These are phyloP conservation scores for Sprattus sprattus DNA, from an alignment of 2,113 vertebrate species.

Conservation along the genomic window DNA sequence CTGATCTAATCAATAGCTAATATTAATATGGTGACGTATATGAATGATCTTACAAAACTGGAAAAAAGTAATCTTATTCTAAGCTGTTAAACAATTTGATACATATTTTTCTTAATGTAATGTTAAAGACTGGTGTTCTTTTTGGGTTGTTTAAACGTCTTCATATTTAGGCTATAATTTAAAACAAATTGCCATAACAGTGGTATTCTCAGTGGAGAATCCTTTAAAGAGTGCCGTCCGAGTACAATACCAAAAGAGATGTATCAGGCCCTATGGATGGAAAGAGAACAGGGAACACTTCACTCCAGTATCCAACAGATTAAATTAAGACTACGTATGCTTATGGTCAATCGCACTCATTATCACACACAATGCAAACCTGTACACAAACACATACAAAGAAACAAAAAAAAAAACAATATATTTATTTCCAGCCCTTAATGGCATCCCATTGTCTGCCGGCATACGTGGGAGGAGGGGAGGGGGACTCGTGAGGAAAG, in stretches of 20 bases:
- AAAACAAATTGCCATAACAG: not conserved
- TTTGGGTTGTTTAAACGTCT: too few species aligned
- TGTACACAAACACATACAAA: not conserved
- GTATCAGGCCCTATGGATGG: not conserved
- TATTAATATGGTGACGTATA: too few species aligned
- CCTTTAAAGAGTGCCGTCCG: not conserved
- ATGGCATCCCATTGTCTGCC: not conserved
- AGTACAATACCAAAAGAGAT: not conserved
- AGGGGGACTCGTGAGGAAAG: constrained; percentile 51
- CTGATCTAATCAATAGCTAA: not conserved
- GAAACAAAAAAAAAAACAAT: not conserved
- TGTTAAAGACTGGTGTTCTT: too few species aligned
- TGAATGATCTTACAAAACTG: too few species aligned
- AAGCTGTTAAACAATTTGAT: not conserved
- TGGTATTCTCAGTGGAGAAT: not conserved
- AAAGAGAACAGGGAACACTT: not conserved
- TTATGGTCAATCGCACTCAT: not conserved
- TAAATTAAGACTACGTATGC: not conserved
- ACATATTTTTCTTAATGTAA: too few species aligned
- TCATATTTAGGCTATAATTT: too few species aligned
- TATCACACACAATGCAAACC: not conserved
- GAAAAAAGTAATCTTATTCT: not conserved
- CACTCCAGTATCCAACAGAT: not conserved
- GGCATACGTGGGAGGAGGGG: not conserved
- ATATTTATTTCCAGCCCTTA: constrained; percentile 18